Base-by-base conservation (phyloP, 53 echinoderm and acorn worm genomes). In the Temnopleurus reevesii region DNA sequence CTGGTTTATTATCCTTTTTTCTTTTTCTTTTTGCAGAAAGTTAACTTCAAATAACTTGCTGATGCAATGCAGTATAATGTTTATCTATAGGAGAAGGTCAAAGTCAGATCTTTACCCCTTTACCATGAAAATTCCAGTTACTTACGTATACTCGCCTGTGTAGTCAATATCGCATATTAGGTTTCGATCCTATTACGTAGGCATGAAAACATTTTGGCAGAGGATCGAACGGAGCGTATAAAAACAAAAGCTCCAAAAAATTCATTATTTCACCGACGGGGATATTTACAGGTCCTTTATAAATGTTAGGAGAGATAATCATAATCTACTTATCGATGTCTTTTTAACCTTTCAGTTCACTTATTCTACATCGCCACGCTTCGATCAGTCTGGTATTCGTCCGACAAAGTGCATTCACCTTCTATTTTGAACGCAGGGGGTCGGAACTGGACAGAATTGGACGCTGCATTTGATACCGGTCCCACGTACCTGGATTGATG, bases 291-390 rank as follows among this genome's bases (percentile, higher is more conserved):
- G 71, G 38, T 38, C 71, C 36, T 71, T n/a, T n/a, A n/a, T n/a
- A 38, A 71, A 36, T 38, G 17, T 4, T 12, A 71, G 8, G 8
- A 71, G 71, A n/a, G n/a, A 41, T n/a, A 41, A 38, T 71, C 38
- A 35, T 41, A 71, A 71, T 71, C 38, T 41, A 71, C 41, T 71
- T 41, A 71, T 71, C 38, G 71, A 71, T 71, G 71, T 71, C 71
- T 71, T 71, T 41, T 36, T 71, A 71, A 71, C 71, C 71, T 41
- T 38, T 71, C 21, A n/a, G n/a, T 23, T 71, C 21, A 19, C 41
- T n/a, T 12, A 34, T 36, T 71, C 19, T 71, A 8, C 36, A 41
- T 8, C 71, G 10, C 38, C 41, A n/a, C 41, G 21, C n/a, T 71
- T 21, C 23, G 41, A 41, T 41, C n/a, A 38, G 41, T 38, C 41